Conservation (phyloP, 2,113 vertebrate species). For the Phylloscopus trochiloides region DNA sequence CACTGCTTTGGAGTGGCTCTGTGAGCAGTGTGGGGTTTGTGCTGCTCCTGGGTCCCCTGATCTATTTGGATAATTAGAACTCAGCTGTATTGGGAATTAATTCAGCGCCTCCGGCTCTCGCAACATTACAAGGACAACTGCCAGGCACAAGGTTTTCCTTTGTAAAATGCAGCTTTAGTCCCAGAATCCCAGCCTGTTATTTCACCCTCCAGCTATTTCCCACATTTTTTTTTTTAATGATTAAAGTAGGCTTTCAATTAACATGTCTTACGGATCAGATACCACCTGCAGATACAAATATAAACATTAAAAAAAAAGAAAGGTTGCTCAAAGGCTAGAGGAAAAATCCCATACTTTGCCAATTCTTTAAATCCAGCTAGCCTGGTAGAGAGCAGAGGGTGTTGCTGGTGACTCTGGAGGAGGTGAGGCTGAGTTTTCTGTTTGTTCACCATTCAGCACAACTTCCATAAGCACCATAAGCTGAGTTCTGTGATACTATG, state of each 20-base stretch:
- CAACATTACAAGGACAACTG: slow-evolving; percentile 37
- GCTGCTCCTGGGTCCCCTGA: background rate
- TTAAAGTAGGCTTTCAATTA: slow-evolving; percentile 37
- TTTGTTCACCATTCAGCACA: background rate
- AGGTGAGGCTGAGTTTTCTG: background rate
- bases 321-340: background rate
- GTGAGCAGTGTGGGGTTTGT: background rate
- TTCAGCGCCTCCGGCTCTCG: background rate
- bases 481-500: background rate
- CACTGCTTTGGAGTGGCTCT: background rate
- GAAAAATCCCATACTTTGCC: background rate
- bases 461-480: background rate
- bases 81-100: slow-evolving; percentile 29
- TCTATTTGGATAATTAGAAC: slow-evolving; percentile 40
- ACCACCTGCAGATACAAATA: slow-evolving; percentile 14
- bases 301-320: background rate
- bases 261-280: slow-evolving; percentile 1
- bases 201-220: slow-evolving; percentile 42
- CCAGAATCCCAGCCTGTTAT: slow-evolving; percentile 22
- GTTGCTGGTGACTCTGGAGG: background rate
- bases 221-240: slow-evolving; percentile 17
- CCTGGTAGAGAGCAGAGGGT: background rate
- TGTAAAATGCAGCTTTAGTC: slow-evolving; percentile 2
- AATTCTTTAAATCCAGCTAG: background rate
- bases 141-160: slow-evolving; percentile 30